These are phyloP conservation scores for Diglossa cyanea DNA, from an alignment of 2,797 vertebrate species.

Conservation along the genomic window DNA sequence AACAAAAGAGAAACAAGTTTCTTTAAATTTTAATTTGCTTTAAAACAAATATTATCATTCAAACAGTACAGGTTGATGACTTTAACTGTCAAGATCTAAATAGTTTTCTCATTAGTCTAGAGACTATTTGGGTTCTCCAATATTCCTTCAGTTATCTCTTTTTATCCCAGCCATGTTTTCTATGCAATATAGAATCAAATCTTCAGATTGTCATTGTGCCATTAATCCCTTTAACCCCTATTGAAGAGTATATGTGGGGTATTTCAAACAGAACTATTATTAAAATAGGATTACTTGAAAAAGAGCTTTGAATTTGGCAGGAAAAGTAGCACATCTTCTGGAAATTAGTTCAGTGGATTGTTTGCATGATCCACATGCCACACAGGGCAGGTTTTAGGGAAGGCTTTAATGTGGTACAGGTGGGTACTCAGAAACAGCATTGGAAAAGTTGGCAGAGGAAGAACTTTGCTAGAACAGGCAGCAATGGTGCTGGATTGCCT, in stretches of 20 bases:
- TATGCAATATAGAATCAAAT: neutral
- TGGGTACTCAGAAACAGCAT: neutral
- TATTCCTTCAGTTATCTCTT: neutral
- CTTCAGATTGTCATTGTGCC: neutral
- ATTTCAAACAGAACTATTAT: neutral
- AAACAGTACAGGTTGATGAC: neutral
- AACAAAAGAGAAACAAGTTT: neutral
- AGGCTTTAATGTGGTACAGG: neutral
- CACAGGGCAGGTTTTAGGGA: neutral
- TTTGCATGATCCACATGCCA: neutral
- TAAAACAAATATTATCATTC: neutral
- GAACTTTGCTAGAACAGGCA: neutral
- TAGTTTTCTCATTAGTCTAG: neutral
- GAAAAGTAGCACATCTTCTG: neutral
- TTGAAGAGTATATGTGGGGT: neutral
- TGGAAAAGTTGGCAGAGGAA: neutral
- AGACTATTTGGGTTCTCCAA: neutral
- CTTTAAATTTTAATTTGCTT: neutral
- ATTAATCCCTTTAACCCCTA: neutral
- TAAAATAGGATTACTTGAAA: neutral
- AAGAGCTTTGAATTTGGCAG: neutral
- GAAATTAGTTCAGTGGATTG: neutral
- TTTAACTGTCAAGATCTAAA: neutral
- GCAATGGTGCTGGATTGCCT: neutral
- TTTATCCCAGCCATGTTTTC: neutral